Base-by-base conservation (phyloP, 1,140 invertebrate species). In the Hylaeus anthracinus region DNA sequence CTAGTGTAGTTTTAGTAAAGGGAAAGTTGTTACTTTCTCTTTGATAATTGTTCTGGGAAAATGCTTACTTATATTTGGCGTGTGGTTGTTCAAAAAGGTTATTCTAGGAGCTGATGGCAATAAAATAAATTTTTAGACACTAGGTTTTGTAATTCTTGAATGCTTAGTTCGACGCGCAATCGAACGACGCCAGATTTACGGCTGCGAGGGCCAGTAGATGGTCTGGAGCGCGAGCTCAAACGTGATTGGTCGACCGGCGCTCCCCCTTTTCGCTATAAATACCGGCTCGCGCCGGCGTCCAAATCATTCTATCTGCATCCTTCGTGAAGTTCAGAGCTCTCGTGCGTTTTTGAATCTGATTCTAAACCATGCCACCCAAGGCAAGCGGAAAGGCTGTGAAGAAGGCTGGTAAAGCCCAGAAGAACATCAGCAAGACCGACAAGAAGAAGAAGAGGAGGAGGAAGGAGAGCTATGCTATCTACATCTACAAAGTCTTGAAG, bases 401-500 rank as follows among this genome's bases (percentile, higher is more conserved):
- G 88, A 95, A 95, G 78, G 92, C 94, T 51, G 94, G 93, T 37
- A 95, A 95, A 83, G 93, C 94, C 10, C 93, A 94, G 81, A 95
- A 94, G 84, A 95, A 94, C 75, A 95, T 95, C 67, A 93, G 92
- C 37, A 94, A 94, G 78, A 90, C 86, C 6, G 94, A 94, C 73
- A 94, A 93, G 91, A 95, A 95, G 83, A 94, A 89, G 93, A 95
- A 94, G 70, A 94, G 93, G 80, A 90, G 91, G 91, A 94, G 94
- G 93, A 96, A 95, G 93, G 95, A 96, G 87, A 95, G 93, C 79
- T 97, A 96, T 93, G 94, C 94, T 2, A 95, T 96, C 74, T 97
- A 97, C 92, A 94, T 96, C 53, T 96, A 95, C 93, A 97, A 96
- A 88, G 94, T 97, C 37, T 86, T 97, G 87, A 95, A 96, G 85